Conservation (phyloP, 1,140 invertebrate genomes). For the Coenobita brevimanus region DNA sequence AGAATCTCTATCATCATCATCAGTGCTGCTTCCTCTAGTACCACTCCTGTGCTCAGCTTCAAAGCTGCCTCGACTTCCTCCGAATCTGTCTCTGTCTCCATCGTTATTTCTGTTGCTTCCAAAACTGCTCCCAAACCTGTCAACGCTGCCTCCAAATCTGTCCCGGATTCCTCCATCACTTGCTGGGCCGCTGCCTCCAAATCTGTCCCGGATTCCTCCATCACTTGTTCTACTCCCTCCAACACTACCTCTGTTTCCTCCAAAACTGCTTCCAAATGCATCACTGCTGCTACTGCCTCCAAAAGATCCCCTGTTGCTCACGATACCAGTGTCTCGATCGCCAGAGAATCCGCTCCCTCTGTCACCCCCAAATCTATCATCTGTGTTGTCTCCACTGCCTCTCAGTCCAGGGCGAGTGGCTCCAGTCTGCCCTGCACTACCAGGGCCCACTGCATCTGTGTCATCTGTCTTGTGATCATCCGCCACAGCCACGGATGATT, state of each 20-base stretch:
- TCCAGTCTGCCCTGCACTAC: conserved; percentile 14
- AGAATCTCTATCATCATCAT: neutral
- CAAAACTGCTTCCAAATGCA: neutral
- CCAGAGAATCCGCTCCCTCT: neutral
- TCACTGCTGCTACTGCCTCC: neutral
- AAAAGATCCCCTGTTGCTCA: neutral
- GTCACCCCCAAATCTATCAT: neutral
- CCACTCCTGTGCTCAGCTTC: neutral
- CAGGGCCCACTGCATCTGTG: neutral
- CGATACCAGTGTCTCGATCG: neutral
- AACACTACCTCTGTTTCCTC: neutral
- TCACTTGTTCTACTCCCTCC: neutral
- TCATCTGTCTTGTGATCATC: neutral
- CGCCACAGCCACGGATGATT: neutral
- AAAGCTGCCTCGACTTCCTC: conserved; percentile 3
- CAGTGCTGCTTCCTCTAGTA: neutral
- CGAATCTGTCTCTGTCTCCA: neutral
- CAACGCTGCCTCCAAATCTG: neutral
- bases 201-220: neutral
- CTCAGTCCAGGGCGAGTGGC: neutral
- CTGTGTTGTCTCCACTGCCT: neutral
- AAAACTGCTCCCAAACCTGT: neutral
- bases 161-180: conserved; percentile 4
- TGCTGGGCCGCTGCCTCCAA: neutral
- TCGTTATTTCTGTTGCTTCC: neutral